Evolutionary conservation across 2,797 vertebrate genomes (phyloP), one percentile per base, ranked within the genome.

Genomic region (Crypturellus tataupa): DNA sequence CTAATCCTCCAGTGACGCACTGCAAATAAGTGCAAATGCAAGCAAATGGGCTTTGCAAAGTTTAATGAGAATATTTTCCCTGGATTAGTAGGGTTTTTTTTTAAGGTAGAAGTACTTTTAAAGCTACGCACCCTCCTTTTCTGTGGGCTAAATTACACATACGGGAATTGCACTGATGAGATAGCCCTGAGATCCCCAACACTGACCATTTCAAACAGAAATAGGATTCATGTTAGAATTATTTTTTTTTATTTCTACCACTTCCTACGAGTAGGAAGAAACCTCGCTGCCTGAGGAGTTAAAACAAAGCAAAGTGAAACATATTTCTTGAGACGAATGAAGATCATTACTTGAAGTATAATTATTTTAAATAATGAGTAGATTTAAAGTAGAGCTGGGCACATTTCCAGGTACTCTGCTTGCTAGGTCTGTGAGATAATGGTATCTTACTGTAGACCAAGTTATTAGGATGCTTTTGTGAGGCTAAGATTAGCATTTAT

Each of bases 1-100:
- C 64, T 93, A 91, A 88, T 94, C 92, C 93, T 62, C 96, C 91
- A 92, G 89, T 77, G 89, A 88, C 53, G 77, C 83, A 77, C 49
- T 62, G 21, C 33, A 47, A 90, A 72, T 18, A 75, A 95, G 91
- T 49, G 83, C 47, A 91, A 91, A 88, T 81, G 64, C 47, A n/a
- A 90, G 80, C 6, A 10, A 89, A 78, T 73, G 76, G 62, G 44
- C 51, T 87, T 58, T 37, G 71, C 49, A 80, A 76, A 79, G 1
- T 3, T 37, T 60, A 73, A 49, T 60, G 81, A 73, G 85, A 91
- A 53, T 85, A 82, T 82, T 86, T 93, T 31, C 37, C 40, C 71
- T 67, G 3, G 1, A 13, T 84, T 31, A 37, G 9, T 4, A 27
- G 44, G 18, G 9, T 51, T 25, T 25, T 49, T 76, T 47, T n/a